Percentiles rank a stretch among this genome's conserved stretches.
These are phyloP conservation scores for Ciconia maguari DNA, from an alignment of 2,113 vertebrate genomes.

Conservation along the genomic window DNA sequence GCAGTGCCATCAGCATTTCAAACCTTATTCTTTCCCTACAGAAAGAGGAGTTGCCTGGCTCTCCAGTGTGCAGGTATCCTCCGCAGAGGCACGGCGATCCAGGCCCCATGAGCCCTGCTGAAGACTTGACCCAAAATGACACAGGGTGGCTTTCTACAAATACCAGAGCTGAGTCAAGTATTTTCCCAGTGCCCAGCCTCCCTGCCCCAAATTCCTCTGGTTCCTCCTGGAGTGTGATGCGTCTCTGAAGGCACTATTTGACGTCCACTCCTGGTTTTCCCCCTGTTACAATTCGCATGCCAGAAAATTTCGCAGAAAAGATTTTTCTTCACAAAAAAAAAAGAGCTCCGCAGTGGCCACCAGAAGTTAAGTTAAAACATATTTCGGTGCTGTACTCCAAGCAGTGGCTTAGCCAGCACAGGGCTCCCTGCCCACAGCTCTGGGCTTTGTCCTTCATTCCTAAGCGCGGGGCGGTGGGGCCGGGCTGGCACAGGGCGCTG, in stretches of 20 bases:
- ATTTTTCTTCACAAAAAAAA: not conserved
- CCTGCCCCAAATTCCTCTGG: not conserved
- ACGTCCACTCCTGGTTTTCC: not conserved
- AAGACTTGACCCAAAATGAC: not conserved
- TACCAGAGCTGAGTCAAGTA: not conserved
- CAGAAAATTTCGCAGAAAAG: not conserved
- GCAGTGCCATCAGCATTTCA: not conserved
- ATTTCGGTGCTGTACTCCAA: not conserved
- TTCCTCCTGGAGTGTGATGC: not conserved
- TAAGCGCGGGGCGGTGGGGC: fast-evolving
- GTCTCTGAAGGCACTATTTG: not conserved
- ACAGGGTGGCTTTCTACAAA: not conserved
- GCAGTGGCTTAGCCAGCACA: not conserved
- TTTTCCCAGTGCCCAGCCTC: not conserved
- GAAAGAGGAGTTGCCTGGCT: not conserved
- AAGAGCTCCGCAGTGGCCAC: not conserved
- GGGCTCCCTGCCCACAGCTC: not conserved
- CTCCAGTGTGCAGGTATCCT: not conserved
- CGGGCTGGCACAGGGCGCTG: fast-evolving
- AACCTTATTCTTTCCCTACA: not conserved
- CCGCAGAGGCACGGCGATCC: not conserved
- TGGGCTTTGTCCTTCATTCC: not conserved
- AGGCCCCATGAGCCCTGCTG: fast-evolving
- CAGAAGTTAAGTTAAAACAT: not conserved
- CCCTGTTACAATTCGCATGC: not conserved